phyloP scores from a whole-genome alignment of 2,113 vertebrate genomes.

The Rattus rattus region DNA sequence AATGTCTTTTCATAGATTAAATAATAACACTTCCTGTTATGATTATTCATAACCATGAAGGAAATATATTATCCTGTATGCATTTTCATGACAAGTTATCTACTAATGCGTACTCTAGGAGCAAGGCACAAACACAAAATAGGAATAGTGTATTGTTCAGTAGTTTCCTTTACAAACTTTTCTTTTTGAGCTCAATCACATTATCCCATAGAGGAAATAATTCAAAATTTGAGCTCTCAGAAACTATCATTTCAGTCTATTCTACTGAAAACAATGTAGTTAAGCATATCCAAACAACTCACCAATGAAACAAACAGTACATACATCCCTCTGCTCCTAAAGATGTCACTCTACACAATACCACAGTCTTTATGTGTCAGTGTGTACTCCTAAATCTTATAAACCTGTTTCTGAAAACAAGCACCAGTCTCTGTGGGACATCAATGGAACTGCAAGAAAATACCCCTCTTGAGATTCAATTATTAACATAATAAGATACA shows the following conservation, averaged over 20 bases:
- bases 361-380: neutral
- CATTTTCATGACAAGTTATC: neutral
- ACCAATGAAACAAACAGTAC: rapidly evolving
- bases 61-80: neutral
- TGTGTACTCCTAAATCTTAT: neutral
- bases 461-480: neutral
- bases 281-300: neutral
- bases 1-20: neutral
- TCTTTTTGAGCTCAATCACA: neutral
- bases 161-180: neutral
- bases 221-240: neutral
- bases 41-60: neutral
- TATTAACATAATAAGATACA: neutral
- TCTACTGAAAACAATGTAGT: neutral
- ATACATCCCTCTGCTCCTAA: neutral
- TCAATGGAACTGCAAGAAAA: neutral
- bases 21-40: neutral
- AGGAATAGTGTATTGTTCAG: neutral
- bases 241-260: neutral
- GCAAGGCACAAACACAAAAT: neutral
- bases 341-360: neutral
- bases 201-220: neutral
- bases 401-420: neutral
- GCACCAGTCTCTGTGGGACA: constrained; percentile 1
- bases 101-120: neutral